Percentiles rank a stretch among this genome's conserved stretches.
phyloP scores from a whole-genome alignment of 1,140 invertebrate species.

The Aculops lycopersici region DNA sequence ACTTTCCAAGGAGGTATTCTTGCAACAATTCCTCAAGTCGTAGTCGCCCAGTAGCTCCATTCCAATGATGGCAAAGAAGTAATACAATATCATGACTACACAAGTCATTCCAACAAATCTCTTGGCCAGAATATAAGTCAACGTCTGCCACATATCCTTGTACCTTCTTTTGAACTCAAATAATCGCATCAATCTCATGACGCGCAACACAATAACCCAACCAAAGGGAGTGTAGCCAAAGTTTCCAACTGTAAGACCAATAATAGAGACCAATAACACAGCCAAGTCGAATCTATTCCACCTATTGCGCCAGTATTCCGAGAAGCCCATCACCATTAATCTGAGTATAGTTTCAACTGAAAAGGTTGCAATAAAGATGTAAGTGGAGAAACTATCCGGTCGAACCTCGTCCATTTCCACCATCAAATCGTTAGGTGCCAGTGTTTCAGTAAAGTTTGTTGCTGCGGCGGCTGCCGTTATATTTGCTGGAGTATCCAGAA shows the following conservation, averaged over 20 bases:
- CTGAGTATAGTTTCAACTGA: constrained; percentile 24
- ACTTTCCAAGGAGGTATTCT: constrained; percentile 45
- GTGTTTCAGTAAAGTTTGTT: neutral
- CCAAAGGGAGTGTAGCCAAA: constrained; percentile 14
- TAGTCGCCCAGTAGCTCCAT: constrained; percentile 53
- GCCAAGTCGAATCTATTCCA: constrained; percentile 34
- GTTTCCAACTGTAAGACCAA: constrained; percentile 15
- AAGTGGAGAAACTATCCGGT: neutral
- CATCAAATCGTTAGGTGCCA: neutral
- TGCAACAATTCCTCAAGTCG: constrained; percentile 47
- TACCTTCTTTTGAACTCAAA: constrained; percentile 46
- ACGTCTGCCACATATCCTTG: constrained; percentile 53
- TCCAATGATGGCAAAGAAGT: constrained; percentile 61
- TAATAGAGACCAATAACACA: constrained; percentile 15
- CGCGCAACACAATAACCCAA: constrained; percentile 16
- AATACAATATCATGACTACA: constrained; percentile 54
- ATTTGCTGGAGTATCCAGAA: too few species aligned
- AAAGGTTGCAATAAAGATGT: constrained; percentile 16
- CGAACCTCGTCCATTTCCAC: neutral
- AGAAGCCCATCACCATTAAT: constrained; percentile 33
- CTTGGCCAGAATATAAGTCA: constrained; percentile 37
- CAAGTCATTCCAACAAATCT: constrained; percentile 35
- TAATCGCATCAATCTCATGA: constrained; percentile 18
- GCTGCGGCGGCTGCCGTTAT: neutral
- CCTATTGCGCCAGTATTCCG: constrained; percentile 36